Evolutionary conservation across 2,113 vertebrate genomes (phyloP).

Genomic region (Dipodomys ordii): DNA sequence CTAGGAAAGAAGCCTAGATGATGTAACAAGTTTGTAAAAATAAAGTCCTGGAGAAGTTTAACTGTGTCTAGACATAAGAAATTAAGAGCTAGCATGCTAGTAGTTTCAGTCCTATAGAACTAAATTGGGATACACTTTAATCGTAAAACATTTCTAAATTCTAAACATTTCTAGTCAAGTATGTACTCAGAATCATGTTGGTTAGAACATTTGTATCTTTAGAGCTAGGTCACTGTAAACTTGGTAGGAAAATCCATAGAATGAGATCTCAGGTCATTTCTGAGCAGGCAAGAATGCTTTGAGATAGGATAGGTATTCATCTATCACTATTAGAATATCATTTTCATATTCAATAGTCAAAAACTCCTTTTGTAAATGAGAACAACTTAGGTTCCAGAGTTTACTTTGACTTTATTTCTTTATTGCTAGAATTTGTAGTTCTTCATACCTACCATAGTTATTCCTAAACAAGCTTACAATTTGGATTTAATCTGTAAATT

Average conservation of each 20-base stretch:
- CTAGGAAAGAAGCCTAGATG: not conserved
- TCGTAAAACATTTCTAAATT: not conserved
- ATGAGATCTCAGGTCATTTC: not conserved
- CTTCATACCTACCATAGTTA: not conserved
- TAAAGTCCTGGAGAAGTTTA: not conserved
- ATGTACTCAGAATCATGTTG: constrained; percentile 4
- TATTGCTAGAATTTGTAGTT: not conserved
- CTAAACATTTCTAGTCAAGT: not conserved
- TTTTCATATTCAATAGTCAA: not conserved
- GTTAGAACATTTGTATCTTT: not conserved
- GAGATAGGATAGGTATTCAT: not conserved
- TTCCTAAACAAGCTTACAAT: not conserved
- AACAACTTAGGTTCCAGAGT: not conserved
- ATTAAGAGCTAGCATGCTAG: not conserved
- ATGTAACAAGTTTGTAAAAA: constrained; percentile 8
- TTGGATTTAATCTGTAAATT: constrained; percentile 5
- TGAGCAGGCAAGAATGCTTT: not conserved
- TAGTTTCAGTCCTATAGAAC: not conserved
- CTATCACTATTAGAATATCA: not conserved
- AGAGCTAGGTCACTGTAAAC: not conserved
- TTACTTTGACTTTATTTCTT: not conserved
- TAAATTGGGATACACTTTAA: constrained; percentile 6
- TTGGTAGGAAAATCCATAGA: not conserved
- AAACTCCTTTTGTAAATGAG: not conserved
- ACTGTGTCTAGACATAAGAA: not conserved